Conservation (phyloP, 2,888 invertebrate species). For the Spilarctia lutea region DNA sequence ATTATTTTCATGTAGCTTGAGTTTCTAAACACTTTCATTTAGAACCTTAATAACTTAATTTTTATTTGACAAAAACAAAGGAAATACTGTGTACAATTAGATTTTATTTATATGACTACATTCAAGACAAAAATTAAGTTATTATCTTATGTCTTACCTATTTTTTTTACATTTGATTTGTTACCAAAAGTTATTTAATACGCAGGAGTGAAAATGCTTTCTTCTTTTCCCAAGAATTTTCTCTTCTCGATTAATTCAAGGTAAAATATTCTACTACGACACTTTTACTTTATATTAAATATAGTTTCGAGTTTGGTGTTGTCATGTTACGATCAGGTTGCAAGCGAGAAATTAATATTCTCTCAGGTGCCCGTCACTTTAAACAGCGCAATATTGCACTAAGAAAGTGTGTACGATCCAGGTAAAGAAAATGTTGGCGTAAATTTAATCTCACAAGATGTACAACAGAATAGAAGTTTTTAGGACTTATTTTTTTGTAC, state of each 20-base stretch:
- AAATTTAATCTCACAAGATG: not conserved
- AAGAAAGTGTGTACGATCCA: conserved; percentile 16
- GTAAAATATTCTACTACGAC: not conserved
- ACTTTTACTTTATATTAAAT: conserved; percentile 21
- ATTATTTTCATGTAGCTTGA: conserved; percentile 50
- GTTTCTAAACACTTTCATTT: conserved; percentile 45
- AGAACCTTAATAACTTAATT: conserved; percentile 8
- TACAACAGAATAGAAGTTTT: not conserved
- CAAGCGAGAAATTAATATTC: conserved; percentile 45
- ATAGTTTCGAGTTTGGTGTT: conserved; percentile 32
- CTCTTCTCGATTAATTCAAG: not conserved
- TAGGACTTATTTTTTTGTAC: not conserved
- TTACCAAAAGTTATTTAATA: not conserved
- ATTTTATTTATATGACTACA: not conserved
- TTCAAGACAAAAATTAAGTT: not conserved
- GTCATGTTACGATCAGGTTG: conserved; percentile 36
- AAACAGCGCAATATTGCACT: conserved; percentile 25
- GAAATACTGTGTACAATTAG: not conserved
- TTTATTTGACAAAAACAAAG: not conserved
- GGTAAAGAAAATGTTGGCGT: conserved; percentile 10
- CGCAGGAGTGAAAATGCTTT: not conserved
- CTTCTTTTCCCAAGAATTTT: not conserved
- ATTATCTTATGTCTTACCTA: not conserved
- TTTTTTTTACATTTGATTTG: not conserved
- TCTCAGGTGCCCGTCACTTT: conserved; percentile 30